Base-by-base conservation (phyloP, 1,140 invertebrate species). In the Sipha flava region DNA sequence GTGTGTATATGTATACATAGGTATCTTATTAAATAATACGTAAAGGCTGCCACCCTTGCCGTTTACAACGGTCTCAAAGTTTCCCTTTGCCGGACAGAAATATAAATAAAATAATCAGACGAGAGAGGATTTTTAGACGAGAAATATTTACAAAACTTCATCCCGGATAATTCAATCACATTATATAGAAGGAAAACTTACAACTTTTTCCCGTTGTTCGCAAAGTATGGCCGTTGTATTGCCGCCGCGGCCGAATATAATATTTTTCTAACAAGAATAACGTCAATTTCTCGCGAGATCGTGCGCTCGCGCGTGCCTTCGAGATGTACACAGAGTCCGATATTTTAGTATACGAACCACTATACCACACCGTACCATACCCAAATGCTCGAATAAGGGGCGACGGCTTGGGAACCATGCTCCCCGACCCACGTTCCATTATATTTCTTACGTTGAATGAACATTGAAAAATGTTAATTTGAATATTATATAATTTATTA, bases 111-210 rank as follows among this genome's bases (percentile, higher is more conserved):
- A 45, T 45, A 68, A 68, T 68, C 64, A 29, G 29, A 68, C n/a
- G 31, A 29, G 37, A 18, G 14, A 12, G n/a, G 7, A 43, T 68
- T 45, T 29, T 45, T 45, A 45, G 64, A 45, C 26, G 16, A 14
- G 64, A 45, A 45, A 68, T 45, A 68, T 68, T 68, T 29, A 68
- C 64, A 45, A 57, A 68, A 23, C 64, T 68, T 68, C 64, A 29
- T 68, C 64, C 31, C 7, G 34, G 62, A n/a, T 66, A 66, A 68
- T 45, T 43, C 23, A 68, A 68, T 68, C 64, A 26, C 14, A 45
- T 68, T 68, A 40, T n/a, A n/a, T n/a, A n/a, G 1, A 26, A 5
- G 29, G 40, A 43, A 45, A 68, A 68, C 64, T 43, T 45, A 68
- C 21, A 68, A 68, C 23, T 43, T 68, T 45, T 43, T 26, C 23